phyloP scores from a whole-genome alignment of 1,140 invertebrate species.

The Uloborus diversus region DNA sequence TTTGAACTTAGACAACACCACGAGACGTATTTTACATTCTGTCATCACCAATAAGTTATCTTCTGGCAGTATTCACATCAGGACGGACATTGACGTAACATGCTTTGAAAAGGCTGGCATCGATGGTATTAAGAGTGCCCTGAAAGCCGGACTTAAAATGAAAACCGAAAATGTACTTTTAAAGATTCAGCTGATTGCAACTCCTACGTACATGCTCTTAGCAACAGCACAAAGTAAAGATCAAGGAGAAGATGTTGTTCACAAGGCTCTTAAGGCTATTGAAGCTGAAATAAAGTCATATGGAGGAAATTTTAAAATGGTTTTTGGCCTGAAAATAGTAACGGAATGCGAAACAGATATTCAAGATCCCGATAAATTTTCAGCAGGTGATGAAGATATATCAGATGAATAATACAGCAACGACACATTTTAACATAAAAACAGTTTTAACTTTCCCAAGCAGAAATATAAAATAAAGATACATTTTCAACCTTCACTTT shows the following conservation, averaged over 20 bases:
- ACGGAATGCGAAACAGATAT: too few species aligned
- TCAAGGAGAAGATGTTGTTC: neutral
- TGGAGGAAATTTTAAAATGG: neutral
- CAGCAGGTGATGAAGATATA: too few species aligned
- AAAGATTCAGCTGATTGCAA: neutral
- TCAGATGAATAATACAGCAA: too few species aligned
- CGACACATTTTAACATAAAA: too few species aligned
- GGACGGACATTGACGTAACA: neutral
- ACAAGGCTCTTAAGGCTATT: neutral
- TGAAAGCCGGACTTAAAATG: neutral
- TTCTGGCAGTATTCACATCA: neutral
- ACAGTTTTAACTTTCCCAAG: too few species aligned
- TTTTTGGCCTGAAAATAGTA: neutral
- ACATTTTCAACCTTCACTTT: too few species aligned
- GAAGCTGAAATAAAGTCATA: neutral
- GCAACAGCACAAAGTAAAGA: neutral
- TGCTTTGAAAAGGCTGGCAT: neutral
- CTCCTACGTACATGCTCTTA: neutral
- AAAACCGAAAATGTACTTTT: neutral
- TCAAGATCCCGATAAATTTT: too few species aligned
- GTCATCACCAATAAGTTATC: neutral
- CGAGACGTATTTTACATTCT: neutral
- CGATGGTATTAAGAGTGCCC: neutral
- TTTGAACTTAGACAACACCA: neutral
- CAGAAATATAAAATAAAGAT: too few species aligned